A percentile compares a stretch with the other conserved stretches of the same genome.
Conservation (phyloP, 2,797 vertebrate genomes). For the Delichon dasypus region DNA sequence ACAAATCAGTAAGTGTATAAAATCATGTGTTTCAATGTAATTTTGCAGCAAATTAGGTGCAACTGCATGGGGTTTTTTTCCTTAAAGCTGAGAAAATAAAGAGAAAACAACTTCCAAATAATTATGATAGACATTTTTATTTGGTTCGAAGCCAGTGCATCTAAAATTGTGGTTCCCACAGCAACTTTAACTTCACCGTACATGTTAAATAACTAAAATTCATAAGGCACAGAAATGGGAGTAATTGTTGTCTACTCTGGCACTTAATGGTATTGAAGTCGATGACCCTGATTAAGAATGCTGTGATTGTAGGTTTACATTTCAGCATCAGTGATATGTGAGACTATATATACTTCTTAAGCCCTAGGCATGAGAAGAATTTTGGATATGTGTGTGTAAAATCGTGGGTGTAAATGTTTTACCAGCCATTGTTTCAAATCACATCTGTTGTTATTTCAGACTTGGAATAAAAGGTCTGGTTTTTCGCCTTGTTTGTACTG, state of each 20-base stretch:
- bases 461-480: neutral
- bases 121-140: neutral
- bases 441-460: neutral
- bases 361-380: neutral
- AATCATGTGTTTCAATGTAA: neutral
- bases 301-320: neutral
- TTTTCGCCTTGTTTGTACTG: neutral
- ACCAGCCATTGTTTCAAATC: neutral
- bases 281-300: neutral
- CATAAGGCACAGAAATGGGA: neutral
- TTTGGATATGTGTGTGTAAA: neutral
- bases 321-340: neutral
- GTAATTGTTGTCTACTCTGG: neutral
- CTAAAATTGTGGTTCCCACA: constrained; percentile 3
- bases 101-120: neutral
- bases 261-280: neutral
- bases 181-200: neutral
- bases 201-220: neutral
- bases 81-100: neutral
- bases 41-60: neutral
- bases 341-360: neutral
- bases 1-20: constrained; percentile 89
- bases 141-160: neutral
- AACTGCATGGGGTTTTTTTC: neutral
- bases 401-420: neutral